Evolutionary conservation across 2,888 invertebrate genomes (phyloP).

Genomic region (Agonum fuliginosum): DNA sequence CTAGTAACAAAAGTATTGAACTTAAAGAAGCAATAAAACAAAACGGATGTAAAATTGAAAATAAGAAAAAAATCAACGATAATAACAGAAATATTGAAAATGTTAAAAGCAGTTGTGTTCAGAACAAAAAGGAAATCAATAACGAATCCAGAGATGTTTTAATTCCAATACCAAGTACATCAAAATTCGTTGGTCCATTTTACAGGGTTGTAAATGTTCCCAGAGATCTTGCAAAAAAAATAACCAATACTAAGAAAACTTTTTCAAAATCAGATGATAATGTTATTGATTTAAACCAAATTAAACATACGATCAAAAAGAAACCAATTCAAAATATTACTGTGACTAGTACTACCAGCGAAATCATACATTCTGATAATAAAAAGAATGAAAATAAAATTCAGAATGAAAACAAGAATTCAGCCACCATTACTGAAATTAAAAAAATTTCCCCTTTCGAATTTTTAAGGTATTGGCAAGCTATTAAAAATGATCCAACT

Average conservation of each 20-base stretch:
- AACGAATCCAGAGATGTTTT: conserved; percentile 44
- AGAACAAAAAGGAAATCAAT: neutral
- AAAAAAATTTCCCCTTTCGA: conserved; percentile 67
- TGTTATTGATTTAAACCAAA: conserved; percentile 26
- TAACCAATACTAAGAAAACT: conserved; percentile 28
- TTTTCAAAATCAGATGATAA: conserved; percentile 30
- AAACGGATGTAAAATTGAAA: too few species aligned
- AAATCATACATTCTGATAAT: neutral
- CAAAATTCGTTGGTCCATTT: conserved; percentile 46
- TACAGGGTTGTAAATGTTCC: conserved; percentile 51
- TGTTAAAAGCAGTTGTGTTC: too few species aligned
- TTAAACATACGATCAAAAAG: too few species aligned
- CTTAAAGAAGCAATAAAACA: too few species aligned
- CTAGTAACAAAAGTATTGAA: too few species aligned
- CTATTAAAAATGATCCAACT: conserved; percentile 67
- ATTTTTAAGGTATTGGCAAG: conserved; percentile 70
- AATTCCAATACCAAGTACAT: conserved; percentile 59
- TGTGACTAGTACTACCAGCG: neutral
- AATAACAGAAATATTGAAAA: too few species aligned
- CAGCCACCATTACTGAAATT: neutral
- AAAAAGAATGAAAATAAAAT: conserved; percentile 8
- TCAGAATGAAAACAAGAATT: neutral
- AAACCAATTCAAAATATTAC: neutral
- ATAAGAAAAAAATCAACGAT: too few species aligned
- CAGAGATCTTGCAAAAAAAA: conserved; percentile 4